phyloP scores from a whole-genome alignment of 2,797 vertebrate species.

The Gobionotothen gibberifrons region DNA sequence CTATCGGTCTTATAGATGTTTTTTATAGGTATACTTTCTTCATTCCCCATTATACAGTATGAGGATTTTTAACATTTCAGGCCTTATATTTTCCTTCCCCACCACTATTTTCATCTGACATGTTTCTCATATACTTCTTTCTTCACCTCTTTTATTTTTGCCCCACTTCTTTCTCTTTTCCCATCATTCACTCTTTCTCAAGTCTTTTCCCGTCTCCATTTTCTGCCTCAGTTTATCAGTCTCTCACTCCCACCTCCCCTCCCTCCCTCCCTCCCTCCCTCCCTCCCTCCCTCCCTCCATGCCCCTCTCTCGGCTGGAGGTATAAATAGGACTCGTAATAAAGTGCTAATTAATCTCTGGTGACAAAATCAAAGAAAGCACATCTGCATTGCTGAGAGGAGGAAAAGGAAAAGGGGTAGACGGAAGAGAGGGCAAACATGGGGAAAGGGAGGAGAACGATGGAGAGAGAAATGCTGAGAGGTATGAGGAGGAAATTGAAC shows the following conservation, averaged over 20 bases:
- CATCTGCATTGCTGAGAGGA: slow-evolving; percentile 77
- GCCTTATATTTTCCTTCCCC: not conserved
- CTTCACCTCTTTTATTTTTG: slow-evolving; percentile 13
- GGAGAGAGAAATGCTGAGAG: slow-evolving; percentile 24
- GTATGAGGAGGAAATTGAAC: slow-evolving; percentile 2
- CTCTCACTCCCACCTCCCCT: slow-evolving; percentile 7
- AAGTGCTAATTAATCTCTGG: slow-evolving; percentile 84
- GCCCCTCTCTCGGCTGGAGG: slow-evolving; percentile 46
- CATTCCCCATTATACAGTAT: too few relatives aligned
- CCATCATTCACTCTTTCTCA: slow-evolving; percentile 29
- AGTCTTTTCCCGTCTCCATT: slow-evolving; percentile 15
- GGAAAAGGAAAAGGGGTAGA: slow-evolving; percentile 38
- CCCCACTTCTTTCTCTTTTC: slow-evolving; percentile 23
- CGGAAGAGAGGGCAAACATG: slow-evolving; percentile 25
- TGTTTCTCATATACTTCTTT: slow-evolving; percentile 13
- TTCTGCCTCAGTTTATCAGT: slow-evolving; percentile 36
- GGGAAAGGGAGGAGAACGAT: not conserved
- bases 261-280: slow-evolving; percentile 3
- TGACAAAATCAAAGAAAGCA: slow-evolving; percentile 81
- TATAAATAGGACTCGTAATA: slow-evolving; percentile 79
- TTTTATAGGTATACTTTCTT: too few relatives aligned
- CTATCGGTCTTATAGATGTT: not conserved
- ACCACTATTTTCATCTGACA: not conserved
- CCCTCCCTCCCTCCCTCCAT: not conserved
- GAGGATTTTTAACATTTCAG: not conserved